Evolutionary conservation across 2,888 invertebrate genomes (phyloP).

Genomic region (Cerastis rubricosa): DNA sequence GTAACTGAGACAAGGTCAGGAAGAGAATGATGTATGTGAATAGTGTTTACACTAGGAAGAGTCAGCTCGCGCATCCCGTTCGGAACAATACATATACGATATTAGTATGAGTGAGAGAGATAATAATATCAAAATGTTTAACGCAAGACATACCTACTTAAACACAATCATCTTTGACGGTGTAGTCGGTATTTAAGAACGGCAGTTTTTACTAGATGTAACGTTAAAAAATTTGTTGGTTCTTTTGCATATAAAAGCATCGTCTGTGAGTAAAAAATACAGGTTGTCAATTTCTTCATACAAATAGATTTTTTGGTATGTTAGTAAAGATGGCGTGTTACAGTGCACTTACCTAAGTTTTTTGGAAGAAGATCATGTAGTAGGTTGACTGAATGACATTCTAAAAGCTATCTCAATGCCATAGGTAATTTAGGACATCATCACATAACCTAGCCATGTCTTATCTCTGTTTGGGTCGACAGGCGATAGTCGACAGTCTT

Average conservation of each 20-base stretch:
- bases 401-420: background rate
- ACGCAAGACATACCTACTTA: too few relatives aligned
- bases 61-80: too few relatives aligned
- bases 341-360: background rate
- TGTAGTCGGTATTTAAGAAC: background rate
- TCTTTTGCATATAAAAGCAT: conserved; percentile 26
- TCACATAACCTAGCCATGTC: too few relatives aligned
- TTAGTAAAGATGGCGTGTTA: background rate
- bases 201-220: conserved; percentile 25
- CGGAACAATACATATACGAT: background rate
- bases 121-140: too few relatives aligned
- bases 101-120: too few relatives aligned
- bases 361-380: background rate
- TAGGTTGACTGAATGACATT: background rate
- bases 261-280: conserved; percentile 14
- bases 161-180: background rate
- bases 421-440: too few relatives aligned
- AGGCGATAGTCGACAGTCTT: too few relatives aligned
- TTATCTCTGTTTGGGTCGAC: too few relatives aligned
- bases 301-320: conserved; percentile 29
- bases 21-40: too few relatives aligned
- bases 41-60: background rate
- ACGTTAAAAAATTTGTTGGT: conserved; percentile 32
- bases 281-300: conserved; percentile 11
- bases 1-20: too few relatives aligned